Evolutionary conservation across 2,888 invertebrate species (phyloP).

Genomic region (Thysanoteuthis rhombus): DNA sequence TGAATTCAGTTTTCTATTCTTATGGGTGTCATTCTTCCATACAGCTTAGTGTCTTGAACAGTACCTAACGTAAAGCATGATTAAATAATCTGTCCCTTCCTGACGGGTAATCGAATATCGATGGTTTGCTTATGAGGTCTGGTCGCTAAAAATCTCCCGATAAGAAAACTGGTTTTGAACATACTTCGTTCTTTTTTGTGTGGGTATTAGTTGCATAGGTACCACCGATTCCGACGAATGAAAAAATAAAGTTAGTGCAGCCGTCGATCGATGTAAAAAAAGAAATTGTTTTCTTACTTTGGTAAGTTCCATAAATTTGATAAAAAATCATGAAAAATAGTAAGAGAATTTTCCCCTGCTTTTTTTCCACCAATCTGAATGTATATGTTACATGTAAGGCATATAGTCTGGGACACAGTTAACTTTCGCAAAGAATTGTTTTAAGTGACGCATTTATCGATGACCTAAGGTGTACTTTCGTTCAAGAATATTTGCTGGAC

Average conservation of each 20-base stretch:
- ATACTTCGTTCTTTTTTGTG: background rate
- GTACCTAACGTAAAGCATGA: background rate
- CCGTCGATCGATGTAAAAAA: background rate
- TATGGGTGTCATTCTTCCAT: too few relatives aligned
- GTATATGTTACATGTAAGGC: background rate
- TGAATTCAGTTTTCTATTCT: too few relatives aligned
- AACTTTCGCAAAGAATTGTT: background rate
- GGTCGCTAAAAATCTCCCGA: background rate
- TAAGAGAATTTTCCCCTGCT: background rate
- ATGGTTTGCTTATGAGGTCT: background rate
- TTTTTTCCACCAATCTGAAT: background rate
- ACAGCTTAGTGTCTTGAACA: too few relatives aligned
- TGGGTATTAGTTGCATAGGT: background rate
- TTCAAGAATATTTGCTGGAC: background rate
- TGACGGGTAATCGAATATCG: background rate
- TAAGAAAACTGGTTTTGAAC: background rate
- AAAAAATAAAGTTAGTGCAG: background rate
- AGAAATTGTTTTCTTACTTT: background rate
- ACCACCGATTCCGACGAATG: background rate
- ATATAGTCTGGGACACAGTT: background rate
- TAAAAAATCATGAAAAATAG: background rate
- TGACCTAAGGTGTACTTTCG: background rate
- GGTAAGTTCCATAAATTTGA: background rate
- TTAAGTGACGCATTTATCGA: background rate
- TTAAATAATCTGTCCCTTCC: background rate